Evolutionary conservation across 2,888 invertebrate species (phyloP).

Genomic region (Stictocephala bisonia): DNA sequence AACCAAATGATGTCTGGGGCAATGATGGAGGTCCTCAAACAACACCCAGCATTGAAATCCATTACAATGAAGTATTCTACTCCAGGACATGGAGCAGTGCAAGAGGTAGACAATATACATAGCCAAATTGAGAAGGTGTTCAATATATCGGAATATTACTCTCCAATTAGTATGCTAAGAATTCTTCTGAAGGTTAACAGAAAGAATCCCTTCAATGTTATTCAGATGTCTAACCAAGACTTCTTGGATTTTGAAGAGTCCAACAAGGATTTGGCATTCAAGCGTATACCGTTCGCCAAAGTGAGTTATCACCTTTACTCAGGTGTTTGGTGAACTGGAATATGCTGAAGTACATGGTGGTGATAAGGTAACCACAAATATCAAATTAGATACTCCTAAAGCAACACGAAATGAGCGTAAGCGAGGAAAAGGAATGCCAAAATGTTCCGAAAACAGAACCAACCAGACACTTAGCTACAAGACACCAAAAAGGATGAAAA

Average conservation of each 20-base stretch:
- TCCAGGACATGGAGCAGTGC: constrained; percentile 19
- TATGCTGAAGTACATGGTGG: neutral
- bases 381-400: too few species aligned
- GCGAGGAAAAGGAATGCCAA: too few species aligned
- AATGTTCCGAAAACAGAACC: too few species aligned
- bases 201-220: neutral
- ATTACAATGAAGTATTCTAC: constrained; percentile 22
- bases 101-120: constrained; percentile 15
- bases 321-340: neutral
- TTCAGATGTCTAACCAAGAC: neutral
- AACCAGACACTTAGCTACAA: too few species aligned
- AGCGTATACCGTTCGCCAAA: neutral
- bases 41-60: neutral
- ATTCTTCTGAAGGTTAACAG: neutral
- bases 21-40: constrained; percentile 2
- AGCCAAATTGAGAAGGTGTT: constrained; percentile 10
- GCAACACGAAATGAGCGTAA: too few species aligned
- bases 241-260: neutral
- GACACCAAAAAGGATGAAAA: too few species aligned
- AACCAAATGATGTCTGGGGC: constrained; percentile 23
- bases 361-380: too few species aligned
- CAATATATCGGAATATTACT: neutral
- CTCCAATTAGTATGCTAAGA: neutral
- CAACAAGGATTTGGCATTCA: neutral
- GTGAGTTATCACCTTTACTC: neutral